These are phyloP conservation scores for Thera obeliscata DNA, from an alignment of 2,888 invertebrate genomes.

Conservation along the genomic window DNA sequence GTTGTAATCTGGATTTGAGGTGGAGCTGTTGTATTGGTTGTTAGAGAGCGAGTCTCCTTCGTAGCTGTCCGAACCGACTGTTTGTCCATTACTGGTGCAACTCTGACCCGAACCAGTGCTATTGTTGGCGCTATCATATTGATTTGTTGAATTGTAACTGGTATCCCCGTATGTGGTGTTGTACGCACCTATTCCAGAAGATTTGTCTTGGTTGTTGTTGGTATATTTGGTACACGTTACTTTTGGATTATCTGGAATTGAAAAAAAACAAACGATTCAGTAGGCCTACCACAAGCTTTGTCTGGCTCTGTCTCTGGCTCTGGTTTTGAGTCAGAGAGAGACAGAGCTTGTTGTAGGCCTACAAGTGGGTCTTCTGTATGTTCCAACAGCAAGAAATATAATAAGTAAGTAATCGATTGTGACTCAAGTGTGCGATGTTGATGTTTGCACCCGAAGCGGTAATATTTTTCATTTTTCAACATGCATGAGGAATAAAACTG, in stretches of 20 bases:
- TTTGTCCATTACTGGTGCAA: background rate
- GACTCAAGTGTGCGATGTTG: too few relatives aligned
- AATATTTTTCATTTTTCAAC: too few relatives aligned
- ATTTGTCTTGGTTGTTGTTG: background rate
- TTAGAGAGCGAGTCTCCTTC: background rate
- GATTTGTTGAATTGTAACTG: background rate
- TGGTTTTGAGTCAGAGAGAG: too few relatives aligned
- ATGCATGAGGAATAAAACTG: too few relatives aligned
- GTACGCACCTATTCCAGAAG: background rate
- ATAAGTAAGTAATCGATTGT: too few relatives aligned
- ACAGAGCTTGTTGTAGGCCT: too few relatives aligned
- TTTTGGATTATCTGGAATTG: background rate
- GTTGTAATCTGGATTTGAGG: too few relatives aligned
- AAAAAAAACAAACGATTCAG: background rate
- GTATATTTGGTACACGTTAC: background rate
- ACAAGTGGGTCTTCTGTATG: too few relatives aligned
- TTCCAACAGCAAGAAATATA: too few relatives aligned
- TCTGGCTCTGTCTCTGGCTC: too few relatives aligned
- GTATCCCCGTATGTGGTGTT: background rate
- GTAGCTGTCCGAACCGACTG: background rate
- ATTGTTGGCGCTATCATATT: background rate
- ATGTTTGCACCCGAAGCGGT: too few relatives aligned
- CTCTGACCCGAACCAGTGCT: background rate
- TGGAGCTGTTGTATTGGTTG: background rate
- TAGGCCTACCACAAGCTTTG: too few relatives aligned